Base-by-base conservation (phyloP, 2,888 invertebrate genomes). In the Cataglyphis livida region DNA sequence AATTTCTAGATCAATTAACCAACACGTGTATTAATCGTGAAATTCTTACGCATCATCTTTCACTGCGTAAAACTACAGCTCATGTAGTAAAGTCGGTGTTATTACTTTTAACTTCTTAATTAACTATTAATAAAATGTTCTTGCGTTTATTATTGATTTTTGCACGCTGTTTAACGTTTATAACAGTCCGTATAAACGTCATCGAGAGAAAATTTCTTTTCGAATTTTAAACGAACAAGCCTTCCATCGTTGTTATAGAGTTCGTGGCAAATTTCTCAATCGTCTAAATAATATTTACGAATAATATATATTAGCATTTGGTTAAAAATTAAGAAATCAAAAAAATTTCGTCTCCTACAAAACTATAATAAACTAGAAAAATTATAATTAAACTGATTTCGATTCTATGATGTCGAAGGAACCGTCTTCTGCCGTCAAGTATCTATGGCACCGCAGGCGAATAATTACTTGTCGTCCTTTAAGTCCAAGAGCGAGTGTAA, bases 401-500 rank as follows among this genome's bases (percentile, higher is more conserved):
- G 28, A 7, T 54, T 38, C 32, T n/a, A 35, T 35, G 35, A 21
- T 18, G 44, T 48, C 35, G n/a, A 75, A 70, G 48, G 51, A 38
- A 15, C 38, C 15, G 41, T 75, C 62, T 74, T 38, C 25, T 15
- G 48, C 38, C 28, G 48, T 18, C 28, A 35, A n/a, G 18, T 62
- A 62, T 62, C 54, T 51, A 7, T 54, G 51, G 62, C 21, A 54
- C 62, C 78, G 62, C 62, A 78, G 38, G 71, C 59, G 18, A 59
- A 48, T 71, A 79, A 79, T 84, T 89, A 83, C 74, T 59, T 70
- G 84, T 85, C 84, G 89, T 51, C 51, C 84, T 87, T 81, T 84
- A 82, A 84, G 64, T 71, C 65, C 65, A 54, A 57, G 38, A 54
- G 32, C 28, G 83, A 51, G 35, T 68, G 66, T 86, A 88, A 89